Evolutionary conservation across 2,113 vertebrate genomes (phyloP).

Genomic region (pig (Sus scrofa)): DNA sequence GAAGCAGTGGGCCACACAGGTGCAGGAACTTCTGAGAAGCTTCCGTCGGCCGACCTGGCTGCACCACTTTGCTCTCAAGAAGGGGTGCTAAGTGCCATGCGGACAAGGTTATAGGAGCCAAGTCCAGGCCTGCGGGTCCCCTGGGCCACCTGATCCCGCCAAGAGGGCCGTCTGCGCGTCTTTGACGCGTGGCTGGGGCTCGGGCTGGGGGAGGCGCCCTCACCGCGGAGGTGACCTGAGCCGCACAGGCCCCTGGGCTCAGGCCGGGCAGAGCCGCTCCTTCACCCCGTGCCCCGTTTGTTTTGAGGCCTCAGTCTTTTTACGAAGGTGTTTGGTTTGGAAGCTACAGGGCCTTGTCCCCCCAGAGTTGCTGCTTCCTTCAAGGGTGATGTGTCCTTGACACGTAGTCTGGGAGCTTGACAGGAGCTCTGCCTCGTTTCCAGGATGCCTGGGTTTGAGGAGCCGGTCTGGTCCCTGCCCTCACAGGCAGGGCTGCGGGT

Average conservation of each 20-base stretch:
- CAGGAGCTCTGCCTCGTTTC: background rate
- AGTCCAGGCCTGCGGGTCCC: background rate
- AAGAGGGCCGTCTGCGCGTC: fast-evolving
- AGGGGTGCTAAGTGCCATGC: background rate
- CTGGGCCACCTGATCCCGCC: background rate
- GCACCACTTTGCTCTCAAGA: background rate
- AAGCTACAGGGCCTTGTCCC: background rate
- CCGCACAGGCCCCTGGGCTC: background rate
- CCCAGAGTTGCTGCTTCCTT: background rate
- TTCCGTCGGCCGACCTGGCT: no score
- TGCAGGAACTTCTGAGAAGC: background rate
- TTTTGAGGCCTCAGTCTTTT: background rate
- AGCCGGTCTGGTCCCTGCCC: fast-evolving
- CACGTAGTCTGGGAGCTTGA: fast-evolving
- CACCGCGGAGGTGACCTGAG: fast-evolving
- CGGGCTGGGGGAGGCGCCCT: fast-evolving
- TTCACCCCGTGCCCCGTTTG: background rate
- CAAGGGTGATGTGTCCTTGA: background rate
- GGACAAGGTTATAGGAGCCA: background rate
- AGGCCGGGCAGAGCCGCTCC: background rate
- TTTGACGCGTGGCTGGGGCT: background rate
- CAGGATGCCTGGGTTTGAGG: background rate
- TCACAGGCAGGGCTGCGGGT: background rate
- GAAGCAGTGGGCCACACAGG: no score
- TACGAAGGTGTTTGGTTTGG: background rate